Conservation (phyloP, 2,888 invertebrate genomes). For the Watsonalla binaria region DNA sequence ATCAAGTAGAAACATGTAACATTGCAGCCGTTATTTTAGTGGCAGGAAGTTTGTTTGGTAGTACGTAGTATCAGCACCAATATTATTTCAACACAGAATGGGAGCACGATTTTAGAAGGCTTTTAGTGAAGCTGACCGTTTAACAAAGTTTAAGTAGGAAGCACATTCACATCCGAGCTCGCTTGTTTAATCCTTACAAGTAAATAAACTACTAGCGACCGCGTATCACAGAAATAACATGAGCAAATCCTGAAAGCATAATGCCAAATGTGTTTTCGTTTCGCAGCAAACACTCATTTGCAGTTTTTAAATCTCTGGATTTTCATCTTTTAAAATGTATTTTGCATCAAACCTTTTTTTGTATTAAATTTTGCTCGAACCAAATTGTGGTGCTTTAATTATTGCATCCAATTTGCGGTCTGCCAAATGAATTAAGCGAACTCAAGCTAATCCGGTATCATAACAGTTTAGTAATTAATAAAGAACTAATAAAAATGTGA, state of each 20-base stretch:
- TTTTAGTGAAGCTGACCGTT: constrained; percentile 60
- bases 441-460: no score
- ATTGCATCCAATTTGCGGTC: no score
- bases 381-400: no score
- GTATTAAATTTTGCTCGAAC: no score
- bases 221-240: constrained; percentile 38
- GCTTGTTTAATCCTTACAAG: constrained; percentile 60
- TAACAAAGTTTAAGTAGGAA: constrained; percentile 65
- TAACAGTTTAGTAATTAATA: no score
- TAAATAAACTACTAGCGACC: constrained; percentile 57
- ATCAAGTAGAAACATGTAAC: background rate
- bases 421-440: no score
- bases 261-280: constrained; percentile 45
- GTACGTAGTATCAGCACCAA: constrained; percentile 32
- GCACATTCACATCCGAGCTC: constrained; percentile 42
- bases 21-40: constrained; percentile 2
- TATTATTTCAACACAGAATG: constrained; percentile 53
- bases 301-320: constrained; percentile 3
- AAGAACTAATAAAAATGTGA: background rate
- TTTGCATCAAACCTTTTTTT: no score
- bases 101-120: constrained; percentile 57
- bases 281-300: constrained; percentile 19
- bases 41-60: constrained; percentile 20
- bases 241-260: constrained; percentile 49
- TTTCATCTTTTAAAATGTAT: no score